Conservation (phyloP, 2,888 invertebrate species). For the Oscheius sp. region DNA sequence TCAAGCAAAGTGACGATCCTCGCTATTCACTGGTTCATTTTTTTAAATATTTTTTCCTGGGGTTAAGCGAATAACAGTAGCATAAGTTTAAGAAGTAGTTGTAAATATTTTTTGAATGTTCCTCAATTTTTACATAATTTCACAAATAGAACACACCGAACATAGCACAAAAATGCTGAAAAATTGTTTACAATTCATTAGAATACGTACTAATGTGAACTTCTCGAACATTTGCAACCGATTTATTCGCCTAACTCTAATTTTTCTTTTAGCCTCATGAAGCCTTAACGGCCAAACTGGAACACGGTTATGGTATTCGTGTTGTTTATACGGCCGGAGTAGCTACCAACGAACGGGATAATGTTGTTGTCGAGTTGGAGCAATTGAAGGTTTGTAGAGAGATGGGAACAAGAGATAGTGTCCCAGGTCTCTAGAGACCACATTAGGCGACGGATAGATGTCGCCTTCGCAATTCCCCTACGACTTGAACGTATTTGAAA, state of each 20-base stretch:
- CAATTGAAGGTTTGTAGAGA: slow-evolving; percentile 57
- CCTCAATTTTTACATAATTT: no score
- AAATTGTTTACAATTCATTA: no score
- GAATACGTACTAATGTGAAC: no score
- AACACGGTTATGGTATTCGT: slow-evolving; percentile 56
- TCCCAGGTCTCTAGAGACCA: slow-evolving; percentile 19
- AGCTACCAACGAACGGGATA: slow-evolving; percentile 60
- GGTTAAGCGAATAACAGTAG: no score
- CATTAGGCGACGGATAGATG: slow-evolving; percentile 24
- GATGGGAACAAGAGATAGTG: slow-evolving; percentile 21
- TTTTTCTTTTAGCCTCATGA: slow-evolving; percentile 64
- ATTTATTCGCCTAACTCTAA: neutral
- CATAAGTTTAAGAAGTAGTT: no score
- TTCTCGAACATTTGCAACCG: neutral
- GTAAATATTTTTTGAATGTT: no score
- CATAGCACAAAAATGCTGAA: no score
- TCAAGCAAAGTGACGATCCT: slow-evolving; percentile 90
- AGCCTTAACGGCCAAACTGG: slow-evolving; percentile 64
- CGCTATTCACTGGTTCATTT: slow-evolving; percentile 88
- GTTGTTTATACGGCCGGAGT: slow-evolving; percentile 68
- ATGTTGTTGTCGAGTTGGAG: slow-evolving; percentile 59
- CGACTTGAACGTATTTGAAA: neutral
- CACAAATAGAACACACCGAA: no score
- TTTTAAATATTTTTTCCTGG: no score
- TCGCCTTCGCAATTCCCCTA: slow-evolving; percentile 8